Conservation (phyloP, 2,113 vertebrate genomes). For the Campylomormyrus numenius region DNA sequence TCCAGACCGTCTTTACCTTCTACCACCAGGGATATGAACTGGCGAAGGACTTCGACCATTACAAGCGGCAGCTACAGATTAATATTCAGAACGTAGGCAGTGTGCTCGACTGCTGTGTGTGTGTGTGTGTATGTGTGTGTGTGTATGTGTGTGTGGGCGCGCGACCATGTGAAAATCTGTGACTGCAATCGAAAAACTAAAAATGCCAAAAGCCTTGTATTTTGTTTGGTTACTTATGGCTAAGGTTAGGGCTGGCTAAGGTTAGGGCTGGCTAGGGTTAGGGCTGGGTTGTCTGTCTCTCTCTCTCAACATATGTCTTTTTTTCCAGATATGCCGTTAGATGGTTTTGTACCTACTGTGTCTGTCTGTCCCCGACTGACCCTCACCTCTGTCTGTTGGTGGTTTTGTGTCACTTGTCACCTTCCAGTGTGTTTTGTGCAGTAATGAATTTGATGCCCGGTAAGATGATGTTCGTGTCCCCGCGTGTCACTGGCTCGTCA, state of each 20-base stretch:
- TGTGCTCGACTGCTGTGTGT: background rate
- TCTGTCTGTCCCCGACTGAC: background rate
- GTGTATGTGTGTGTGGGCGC: background rate
- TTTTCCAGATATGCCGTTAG: background rate
- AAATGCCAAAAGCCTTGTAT: no score
- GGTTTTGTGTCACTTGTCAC: background rate
- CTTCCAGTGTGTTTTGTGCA: background rate
- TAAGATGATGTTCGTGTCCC: background rate
- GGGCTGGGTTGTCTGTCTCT: background rate
- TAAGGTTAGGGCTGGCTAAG: no score
- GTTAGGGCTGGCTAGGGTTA: no score
- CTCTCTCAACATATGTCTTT: background rate
- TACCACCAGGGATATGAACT: constrained; percentile 97
- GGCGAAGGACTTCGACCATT: constrained; percentile 95
- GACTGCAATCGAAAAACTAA: no score
- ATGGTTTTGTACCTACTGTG: background rate
- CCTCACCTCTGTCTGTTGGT: background rate
- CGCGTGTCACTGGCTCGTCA: no score
- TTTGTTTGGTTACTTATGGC: no score
- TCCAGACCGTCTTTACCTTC: constrained; percentile 96
- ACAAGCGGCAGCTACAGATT: constrained; percentile 88
- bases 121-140: background rate
- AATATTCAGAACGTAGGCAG: constrained; percentile 96
- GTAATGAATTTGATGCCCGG: background rate
- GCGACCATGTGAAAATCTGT: no score